Evolutionary conservation across 92 coral and sea anemone genomes (phyloP), one percentile per base, ranked within the genome.

Genomic region (Actinernus sp.): DNA sequence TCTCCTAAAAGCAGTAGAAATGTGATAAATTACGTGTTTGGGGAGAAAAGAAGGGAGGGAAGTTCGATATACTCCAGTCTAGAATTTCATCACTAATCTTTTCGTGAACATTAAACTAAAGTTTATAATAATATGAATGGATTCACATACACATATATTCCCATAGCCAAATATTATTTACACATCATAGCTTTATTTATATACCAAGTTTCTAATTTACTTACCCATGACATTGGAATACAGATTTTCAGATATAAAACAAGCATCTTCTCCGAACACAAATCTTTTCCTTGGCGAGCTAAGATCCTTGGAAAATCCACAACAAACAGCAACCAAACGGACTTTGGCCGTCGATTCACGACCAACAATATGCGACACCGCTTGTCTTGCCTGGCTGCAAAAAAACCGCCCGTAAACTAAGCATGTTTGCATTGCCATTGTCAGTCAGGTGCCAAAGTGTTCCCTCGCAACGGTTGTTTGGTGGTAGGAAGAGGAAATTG

Each of bases 181-280:
- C n/a, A n/a, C n/a, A n/a, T n/a, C n/a, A n/a, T n/a, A n/a, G n/a
- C n/a, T n/a, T n/a, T n/a, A n/a, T n/a, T n/a, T n/a, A n/a, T n/a
- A n/a, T n/a, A n/a, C n/a, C n/a, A n/a, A n/a, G n/a, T n/a, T n/a
- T n/a, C n/a, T n/a, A n/a, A n/a, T n/a, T 3, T 34, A 60, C 94
- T 64, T 58, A 93, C 98, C 98, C 73, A 93, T 55, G 26, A 90
- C 97, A 41, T 81, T 92, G 24, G 75, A 79, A 17, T 52, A 49
- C 8, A 74, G 75, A 61, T 81, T 92, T 58, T 84, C 90, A 23
- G 98, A 82, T 34, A 86, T 70, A 63, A 93, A 93, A 45, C 65
- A 93, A 59, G 98, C 97, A 90, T 93, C 98, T 25, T 93, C 98
- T 53, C 98, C 98, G 17, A 82, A 90, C 20, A 86, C 88, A 73